Evolutionary conservation across 2,797 vertebrate species (phyloP), one percentile per base, ranked within the genome.

Genomic region (Phaenicophaeus curvirostris): DNA sequence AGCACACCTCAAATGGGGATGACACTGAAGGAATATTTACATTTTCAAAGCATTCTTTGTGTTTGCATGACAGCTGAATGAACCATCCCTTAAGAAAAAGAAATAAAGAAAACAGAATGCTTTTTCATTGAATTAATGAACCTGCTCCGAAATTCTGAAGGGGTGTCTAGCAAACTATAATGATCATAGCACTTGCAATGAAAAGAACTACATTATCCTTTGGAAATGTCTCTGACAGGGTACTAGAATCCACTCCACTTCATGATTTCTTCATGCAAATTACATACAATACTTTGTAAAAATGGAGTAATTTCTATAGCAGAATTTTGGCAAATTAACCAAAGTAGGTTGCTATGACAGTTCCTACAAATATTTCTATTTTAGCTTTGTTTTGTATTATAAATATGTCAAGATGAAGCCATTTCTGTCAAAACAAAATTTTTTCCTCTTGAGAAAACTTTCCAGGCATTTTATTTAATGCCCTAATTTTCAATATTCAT

Each of bases 331-430:
- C 68, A 89, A 14, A 85, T 85, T 41, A 46, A 57, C 46, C 54
- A 53, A 91, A 91, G 41, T 44, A 54, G 33, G 79, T 96, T 93
- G 68, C 65, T 95, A 4, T 85, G 89, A 58, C 79, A 85, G 44
- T 68, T 89, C 46, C 28, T 74, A 83, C 63, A 83, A 91, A 65
- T 91, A 69, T 85, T 92, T 85, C 71, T 90, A n/a, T 54, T 94
- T 89, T 81, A 57, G 27, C 50, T 81, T 80, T 86, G 35, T 65
- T 96, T 92, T 94, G 31, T 91, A 10, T 77, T 77, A 80, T 78
- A 91, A 92, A 87, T 88, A 93, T 80, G 82, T 89, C 82, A 85
- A 85, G 62, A 89, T 31, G 6, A 80, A 93, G 44, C 73, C 41
- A 33, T 46, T 96, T 83, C 46, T 93, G 54, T 83, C 68, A 90